Percentiles rank a stretch among this genome's conserved stretches.
These are phyloP conservation scores for Ailurus styani DNA, from an alignment of 2,113 vertebrate species.

Conservation along the genomic window DNA sequence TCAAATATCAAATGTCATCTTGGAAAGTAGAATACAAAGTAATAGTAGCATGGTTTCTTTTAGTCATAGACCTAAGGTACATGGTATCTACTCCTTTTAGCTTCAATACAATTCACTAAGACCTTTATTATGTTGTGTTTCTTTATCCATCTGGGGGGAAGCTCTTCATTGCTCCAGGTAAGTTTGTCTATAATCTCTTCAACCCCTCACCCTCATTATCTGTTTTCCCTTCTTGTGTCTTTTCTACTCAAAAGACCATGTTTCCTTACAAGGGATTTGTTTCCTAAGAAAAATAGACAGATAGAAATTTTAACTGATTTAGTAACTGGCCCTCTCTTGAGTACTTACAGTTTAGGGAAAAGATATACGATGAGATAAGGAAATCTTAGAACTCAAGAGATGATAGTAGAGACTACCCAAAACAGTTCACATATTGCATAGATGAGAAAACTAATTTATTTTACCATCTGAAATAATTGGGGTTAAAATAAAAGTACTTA, in stretches of 20 bases:
- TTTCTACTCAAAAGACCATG: neutral
- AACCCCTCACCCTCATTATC: neutral
- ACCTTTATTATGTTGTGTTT: neutral
- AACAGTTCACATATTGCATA: neutral
- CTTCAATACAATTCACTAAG: neutral
- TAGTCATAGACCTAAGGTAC: neutral
- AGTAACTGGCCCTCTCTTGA: neutral
- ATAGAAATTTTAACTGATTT: neutral
- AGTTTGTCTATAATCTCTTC: neutral
- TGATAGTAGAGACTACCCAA: neutral
- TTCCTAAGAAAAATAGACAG: neutral
- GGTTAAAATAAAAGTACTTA: neutral
- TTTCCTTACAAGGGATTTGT: neutral
- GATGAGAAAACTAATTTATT: neutral
- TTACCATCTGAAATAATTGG: neutral
- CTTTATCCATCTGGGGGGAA: neutral
- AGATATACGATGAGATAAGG: neutral
- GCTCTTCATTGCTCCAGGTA: neutral
- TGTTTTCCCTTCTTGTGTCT: neutral
- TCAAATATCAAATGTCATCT: conserved; percentile 17
- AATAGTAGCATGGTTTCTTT: neutral
- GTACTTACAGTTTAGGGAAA: neutral
- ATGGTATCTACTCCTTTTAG: neutral
- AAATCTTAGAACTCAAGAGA: neutral
- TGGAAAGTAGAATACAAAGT: neutral